Conservation (phyloP, 2,113 vertebrate species). For the Oxyura jamaicensis region DNA sequence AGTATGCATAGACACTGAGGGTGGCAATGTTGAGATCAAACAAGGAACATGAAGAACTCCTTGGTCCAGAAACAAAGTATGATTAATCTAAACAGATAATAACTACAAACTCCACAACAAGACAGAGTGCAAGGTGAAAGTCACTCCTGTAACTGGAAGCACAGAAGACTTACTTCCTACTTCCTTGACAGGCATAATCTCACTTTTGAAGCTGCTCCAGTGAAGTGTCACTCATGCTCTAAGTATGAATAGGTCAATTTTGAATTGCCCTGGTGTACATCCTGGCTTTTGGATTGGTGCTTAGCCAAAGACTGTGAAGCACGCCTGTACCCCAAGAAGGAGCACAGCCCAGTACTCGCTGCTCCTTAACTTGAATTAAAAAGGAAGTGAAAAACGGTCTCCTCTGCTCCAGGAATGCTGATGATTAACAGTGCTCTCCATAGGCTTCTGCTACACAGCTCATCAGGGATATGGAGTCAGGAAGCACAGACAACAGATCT, state of each 20-base stretch:
- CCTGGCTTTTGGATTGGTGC: neutral
- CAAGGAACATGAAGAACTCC: neutral
- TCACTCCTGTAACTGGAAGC: neutral
- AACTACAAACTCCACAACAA: neutral
- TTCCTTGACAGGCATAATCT: neutral
- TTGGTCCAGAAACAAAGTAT: neutral
- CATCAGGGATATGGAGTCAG: neutral
- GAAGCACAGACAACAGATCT: neutral
- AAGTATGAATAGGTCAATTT: neutral
- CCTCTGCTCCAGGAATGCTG: neutral
- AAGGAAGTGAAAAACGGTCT: neutral
- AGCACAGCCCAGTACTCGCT: neutral
- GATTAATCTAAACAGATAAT: neutral
- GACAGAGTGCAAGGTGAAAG: neutral
- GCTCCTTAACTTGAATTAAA: neutral
- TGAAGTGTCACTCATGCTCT: neutral
- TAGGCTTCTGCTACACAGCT: neutral
- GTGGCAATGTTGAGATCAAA: neutral
- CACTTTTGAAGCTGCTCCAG: neutral
- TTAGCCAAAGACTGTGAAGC: neutral
- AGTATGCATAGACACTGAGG: neutral
- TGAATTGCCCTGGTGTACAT: neutral
- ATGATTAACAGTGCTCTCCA: neutral
- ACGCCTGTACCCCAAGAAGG: neutral
- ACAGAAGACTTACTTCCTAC: neutral